Evolutionary conservation across 2,888 invertebrate species (phyloP).

Genomic region (Campoletis raptor): DNA sequence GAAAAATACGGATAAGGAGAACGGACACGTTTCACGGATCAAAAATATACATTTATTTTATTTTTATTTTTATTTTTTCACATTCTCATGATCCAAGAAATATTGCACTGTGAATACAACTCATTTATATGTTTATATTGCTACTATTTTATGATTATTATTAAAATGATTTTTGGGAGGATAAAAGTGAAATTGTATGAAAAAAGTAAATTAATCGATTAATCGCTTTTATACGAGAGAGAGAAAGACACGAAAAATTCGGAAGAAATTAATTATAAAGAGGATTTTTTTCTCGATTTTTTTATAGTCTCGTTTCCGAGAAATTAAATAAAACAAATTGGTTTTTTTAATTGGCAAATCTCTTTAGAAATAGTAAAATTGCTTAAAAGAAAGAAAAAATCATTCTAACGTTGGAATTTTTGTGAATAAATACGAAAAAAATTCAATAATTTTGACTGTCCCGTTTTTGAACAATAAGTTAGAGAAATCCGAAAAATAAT

Average conservation of each 20-base stretch:
- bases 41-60: background rate
- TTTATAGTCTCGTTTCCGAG: no score
- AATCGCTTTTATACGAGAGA: background rate
- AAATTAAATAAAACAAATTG: no score
- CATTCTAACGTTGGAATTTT: no score
- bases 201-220: background rate
- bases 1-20: background rate
- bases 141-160: background rate
- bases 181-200: background rate
- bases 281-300: background rate
- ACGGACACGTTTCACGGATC: slow-evolving; percentile 3
- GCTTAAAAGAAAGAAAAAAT: no score
- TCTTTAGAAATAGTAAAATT: no score
- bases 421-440: no score
- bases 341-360: no score
- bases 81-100: background rate
- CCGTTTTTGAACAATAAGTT: no score
- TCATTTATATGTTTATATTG: background rate
- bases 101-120: slow-evolving; percentile 37
- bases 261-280: background rate
- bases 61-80: background rate
- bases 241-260: background rate
- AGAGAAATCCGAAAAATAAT: no score
- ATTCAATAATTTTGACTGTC: no score
- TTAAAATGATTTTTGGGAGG: background rate